Conservation (phyloP, 2,113 vertebrate genomes). For the Channa argus region DNA sequence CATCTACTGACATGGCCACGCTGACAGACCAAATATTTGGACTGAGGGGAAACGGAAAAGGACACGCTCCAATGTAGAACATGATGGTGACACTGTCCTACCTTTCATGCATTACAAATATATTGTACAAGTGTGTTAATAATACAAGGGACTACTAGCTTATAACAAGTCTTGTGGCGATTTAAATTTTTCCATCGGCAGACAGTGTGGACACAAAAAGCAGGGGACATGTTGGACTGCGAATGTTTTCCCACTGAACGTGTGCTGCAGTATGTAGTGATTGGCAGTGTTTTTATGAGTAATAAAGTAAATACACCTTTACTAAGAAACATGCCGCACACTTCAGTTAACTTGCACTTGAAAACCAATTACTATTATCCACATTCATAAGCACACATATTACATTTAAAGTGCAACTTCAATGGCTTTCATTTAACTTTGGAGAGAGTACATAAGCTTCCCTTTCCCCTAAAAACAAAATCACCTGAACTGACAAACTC, state of each 20-base stretch:
- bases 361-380: not conserved
- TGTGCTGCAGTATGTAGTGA: not conserved
- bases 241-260: not conserved
- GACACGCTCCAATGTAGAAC: constrained; percentile 18
- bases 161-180: not conserved
- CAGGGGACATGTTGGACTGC: not conserved
- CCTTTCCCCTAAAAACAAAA: no score
- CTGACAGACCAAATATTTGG: constrained; percentile 74
- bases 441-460: no score
- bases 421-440: no score
- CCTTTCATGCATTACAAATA: constrained; percentile 27
- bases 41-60: constrained; percentile 49
- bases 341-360: not conserved
- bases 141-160: not conserved
- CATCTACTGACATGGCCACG: constrained; percentile 59
- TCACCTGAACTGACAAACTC: no score
- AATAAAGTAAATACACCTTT: not conserved
- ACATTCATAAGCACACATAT: not conserved
- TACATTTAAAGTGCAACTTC: no score
- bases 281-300: not conserved
- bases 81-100: constrained; percentile 19
- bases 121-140: not conserved
- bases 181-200: not conserved
- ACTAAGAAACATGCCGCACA: not conserved
- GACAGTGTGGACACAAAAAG: not conserved